Percentiles rank a stretch among this genome's conserved stretches.
Evolutionary conservation across 2,797 vertebrate genomes (phyloP).

Genomic region (Mionectes olivaceus): DNA sequence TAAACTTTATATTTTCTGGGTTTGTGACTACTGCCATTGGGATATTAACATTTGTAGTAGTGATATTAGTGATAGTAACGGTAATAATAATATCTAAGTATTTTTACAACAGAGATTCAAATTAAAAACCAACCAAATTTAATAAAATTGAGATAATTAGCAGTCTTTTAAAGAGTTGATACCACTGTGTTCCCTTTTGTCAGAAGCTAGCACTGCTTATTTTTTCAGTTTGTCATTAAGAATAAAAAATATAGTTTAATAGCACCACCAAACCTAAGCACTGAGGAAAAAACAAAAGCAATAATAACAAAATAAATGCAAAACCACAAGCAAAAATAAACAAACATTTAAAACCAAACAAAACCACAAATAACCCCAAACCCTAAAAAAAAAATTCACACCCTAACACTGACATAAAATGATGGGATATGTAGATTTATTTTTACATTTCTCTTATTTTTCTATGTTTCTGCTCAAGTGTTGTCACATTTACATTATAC

Average conservation of each 20-base stretch:
- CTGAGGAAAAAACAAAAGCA: rapidly evolving
- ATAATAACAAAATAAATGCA: no score
- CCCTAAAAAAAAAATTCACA: not conserved
- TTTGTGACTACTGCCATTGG: not conserved
- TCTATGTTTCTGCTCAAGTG: not conserved
- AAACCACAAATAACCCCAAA: not conserved
- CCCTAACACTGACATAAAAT: not conserved
- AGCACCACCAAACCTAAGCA: not conserved
- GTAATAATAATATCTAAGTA: not conserved
- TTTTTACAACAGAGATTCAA: not conserved
- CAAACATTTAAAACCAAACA: not conserved
- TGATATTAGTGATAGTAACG: not conserved
- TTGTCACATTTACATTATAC: not conserved
- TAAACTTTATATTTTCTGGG: not conserved
- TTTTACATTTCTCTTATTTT: not conserved
- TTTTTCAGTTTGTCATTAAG: not conserved
- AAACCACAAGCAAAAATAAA: not conserved
- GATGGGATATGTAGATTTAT: rapidly evolving
- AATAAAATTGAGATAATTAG: not conserved
- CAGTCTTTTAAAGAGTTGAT: not conserved
- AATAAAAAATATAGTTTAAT: not conserved
- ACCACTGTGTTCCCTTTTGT: not conserved
- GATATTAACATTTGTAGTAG: not conserved
- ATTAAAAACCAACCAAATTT: not conserved
- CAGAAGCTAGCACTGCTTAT: not conserved